Evolutionary conservation across 1,140 invertebrate species (phyloP).

Genomic region (Rhopalosiphum padi): DNA sequence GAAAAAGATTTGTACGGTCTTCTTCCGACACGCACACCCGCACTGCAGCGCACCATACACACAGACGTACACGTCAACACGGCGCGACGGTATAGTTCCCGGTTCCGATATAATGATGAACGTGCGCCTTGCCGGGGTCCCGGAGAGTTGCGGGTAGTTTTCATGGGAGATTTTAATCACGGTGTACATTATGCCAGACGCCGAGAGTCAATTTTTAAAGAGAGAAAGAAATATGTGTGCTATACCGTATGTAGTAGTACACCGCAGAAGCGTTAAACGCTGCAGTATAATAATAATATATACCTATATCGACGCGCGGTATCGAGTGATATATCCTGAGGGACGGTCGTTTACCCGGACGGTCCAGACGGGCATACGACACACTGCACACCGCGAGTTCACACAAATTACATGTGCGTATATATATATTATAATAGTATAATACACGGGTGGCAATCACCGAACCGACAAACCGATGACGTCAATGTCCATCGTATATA

Average conservation of each 20-base stretch:
- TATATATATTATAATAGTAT: not conserved
- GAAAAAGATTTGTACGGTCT: not conserved
- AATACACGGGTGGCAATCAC: not conserved
- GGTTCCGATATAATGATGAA: not conserved
- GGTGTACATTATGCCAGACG: not conserved
- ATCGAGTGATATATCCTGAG: constrained; percentile 45
- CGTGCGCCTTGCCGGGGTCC: not conserved
- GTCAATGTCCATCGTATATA: not conserved
- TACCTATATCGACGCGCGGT: not conserved
- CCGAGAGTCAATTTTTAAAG: not conserved
- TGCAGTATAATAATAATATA: not conserved
- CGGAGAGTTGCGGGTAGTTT: not conserved
- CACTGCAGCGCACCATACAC: not conserved
- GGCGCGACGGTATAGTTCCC: not conserved
- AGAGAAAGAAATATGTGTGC: not conserved
- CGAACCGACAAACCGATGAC: constrained; percentile 25
- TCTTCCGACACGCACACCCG: not conserved
- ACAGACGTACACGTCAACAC: not conserved
- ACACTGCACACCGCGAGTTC: not conserved
- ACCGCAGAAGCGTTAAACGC: not conserved
- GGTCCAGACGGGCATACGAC: not conserved
- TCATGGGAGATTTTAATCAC: not conserved
- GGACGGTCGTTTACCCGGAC: not conserved
- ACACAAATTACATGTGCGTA: not conserved
- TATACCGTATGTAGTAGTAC: not conserved